Conservation (phyloP, 2,797 vertebrate species). For the Morus bassanus region DNA sequence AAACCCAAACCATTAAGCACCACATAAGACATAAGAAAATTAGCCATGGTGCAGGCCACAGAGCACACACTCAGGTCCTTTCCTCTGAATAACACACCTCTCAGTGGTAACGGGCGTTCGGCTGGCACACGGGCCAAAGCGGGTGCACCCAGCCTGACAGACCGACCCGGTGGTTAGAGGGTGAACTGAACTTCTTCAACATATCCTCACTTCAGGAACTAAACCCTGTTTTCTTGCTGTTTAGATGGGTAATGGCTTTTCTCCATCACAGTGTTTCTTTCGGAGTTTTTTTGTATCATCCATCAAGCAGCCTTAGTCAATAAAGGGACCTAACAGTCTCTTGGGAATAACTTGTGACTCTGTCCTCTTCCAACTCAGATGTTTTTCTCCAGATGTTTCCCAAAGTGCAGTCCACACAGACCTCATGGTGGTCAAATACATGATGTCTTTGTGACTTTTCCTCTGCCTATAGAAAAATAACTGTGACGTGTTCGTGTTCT, state of each 20-base stretch:
- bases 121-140: background rate
- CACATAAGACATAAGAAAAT: background rate
- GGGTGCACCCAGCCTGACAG: fast-evolving
- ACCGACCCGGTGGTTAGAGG: background rate
- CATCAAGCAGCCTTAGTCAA: background rate
- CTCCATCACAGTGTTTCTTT: background rate
- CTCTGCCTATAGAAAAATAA: background rate
- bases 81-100: background rate
- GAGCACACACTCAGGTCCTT: background rate
- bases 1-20: background rate
- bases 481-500: background rate
- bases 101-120: background rate
- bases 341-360: background rate
- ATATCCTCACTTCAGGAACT: background rate
- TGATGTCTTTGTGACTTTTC: background rate
- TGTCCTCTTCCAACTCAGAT: background rate
- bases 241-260: background rate
- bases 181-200: background rate
- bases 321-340: background rate
- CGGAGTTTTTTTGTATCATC: background rate
- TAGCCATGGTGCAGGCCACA: background rate
- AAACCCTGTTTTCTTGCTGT: background rate
- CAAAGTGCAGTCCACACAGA: background rate
- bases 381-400: background rate
- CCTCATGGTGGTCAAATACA: background rate